Conservation (phyloP, 2,888 invertebrate genomes). For the Nomada fucata region DNA sequence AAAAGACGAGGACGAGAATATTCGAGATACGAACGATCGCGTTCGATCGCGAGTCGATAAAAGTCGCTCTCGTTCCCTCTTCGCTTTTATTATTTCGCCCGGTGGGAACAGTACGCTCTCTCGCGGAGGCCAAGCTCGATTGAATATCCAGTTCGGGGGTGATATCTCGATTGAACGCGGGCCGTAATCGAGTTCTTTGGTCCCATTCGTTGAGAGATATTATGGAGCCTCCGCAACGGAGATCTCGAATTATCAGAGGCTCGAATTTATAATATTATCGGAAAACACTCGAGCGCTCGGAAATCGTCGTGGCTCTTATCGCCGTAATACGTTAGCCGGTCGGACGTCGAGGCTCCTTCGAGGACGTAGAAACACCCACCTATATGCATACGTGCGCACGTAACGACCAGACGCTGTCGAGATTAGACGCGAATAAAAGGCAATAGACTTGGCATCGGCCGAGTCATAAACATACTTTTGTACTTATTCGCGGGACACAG, state of each 20-base stretch:
- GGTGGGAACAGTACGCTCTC: background rate
- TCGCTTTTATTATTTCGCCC: constrained; percentile 26
- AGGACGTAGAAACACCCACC: constrained; percentile 13
- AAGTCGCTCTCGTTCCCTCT: constrained; percentile 14
- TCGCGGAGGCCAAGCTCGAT: constrained; percentile 27
- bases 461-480: constrained; percentile 77
- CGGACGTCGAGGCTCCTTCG: background rate
- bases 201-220: constrained; percentile 52
- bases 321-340: constrained; percentile 12
- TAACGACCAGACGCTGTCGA: background rate
- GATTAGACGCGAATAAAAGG: constrained; percentile 48
- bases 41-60: constrained; percentile 12
- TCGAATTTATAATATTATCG: constrained; percentile 58
- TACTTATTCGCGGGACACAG: constrained; percentile 74
- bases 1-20: background rate
- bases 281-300: constrained; percentile 50
- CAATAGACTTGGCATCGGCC: constrained; percentile 66
- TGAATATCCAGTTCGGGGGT: constrained; percentile 29
- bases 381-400: background rate
- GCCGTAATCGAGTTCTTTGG: constrained; percentile 49
- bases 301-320: constrained; percentile 52
- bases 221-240: constrained; percentile 12
- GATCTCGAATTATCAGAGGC: constrained; percentile 52
- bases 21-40: background rate
- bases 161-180: constrained; percentile 48